These are phyloP conservation scores for Macropodus opercularis DNA, from an alignment of 2,797 vertebrate genomes.

Conservation along the genomic window DNA sequence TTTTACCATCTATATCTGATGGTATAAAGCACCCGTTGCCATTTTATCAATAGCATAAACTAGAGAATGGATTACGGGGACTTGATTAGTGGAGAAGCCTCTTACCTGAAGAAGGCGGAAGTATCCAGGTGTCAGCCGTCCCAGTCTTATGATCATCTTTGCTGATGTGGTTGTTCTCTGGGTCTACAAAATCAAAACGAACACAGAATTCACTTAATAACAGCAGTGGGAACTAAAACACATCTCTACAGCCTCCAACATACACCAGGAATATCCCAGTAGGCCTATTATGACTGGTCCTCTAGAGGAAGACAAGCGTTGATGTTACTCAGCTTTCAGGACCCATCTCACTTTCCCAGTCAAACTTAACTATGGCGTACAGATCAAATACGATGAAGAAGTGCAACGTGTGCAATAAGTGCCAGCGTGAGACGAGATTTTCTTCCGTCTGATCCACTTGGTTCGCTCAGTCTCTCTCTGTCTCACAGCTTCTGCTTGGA, in stretches of 20 bases:
- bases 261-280: no score
- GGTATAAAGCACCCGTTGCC: no score
- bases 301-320: not conserved
- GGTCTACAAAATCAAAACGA: constrained; percentile 45
- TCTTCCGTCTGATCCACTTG: constrained; percentile 27
- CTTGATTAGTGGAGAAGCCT: not conserved
- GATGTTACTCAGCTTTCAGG: no score
- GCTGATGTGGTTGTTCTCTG: constrained; percentile 26
- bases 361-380: constrained; percentile 10
- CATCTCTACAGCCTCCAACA: not conserved
- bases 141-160: constrained; percentile 89
- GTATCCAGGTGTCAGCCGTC: constrained; percentile 91
- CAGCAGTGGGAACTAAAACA: not conserved
- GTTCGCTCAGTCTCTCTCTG: not conserved
- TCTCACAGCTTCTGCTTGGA: not conserved
- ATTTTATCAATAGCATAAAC: not conserved
- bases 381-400: constrained; percentile 1
- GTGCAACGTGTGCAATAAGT: not conserved
- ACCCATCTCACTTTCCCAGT: not conserved
- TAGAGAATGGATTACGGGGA: not conserved
- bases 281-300: not conserved
- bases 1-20: no score
- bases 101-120: constrained; percentile 92
- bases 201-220: not conserved
- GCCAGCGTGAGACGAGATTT: constrained; percentile 5